Base-by-base conservation (phyloP, 2,113 vertebrate genomes). In the Chaetorhynchus papuensis region DNA sequence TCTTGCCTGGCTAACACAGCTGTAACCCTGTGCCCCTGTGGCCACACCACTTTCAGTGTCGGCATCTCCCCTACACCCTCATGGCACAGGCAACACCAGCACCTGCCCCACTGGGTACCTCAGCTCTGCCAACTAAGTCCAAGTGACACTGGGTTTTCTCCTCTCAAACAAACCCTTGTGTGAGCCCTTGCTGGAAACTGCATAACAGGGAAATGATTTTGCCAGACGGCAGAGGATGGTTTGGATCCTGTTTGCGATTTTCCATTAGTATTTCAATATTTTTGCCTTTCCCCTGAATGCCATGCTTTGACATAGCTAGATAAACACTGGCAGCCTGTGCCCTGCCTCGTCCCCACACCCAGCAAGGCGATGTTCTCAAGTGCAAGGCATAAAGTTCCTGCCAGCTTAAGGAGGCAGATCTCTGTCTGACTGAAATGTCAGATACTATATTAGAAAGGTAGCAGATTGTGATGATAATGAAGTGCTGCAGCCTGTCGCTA, bases 401-500 rank as follows among this genome's bases (percentile, higher is more conserved):
- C 75, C 88, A 91, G 75, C 52, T 94, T 81, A 83, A 81, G 83
- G 77, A 95, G 0, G 4, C 90, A 91, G 86, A 69, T 66, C 83
- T 59, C 74, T 74, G 83, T 76, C 89, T 95, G 90, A 76, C 91
- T 93, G 76, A 97, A 97, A 97, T 96, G 95, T 93, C 95, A 96
- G 75, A 65, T 86, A 71, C 86, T 90, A 70, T 94, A 89, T 94
- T 92, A 87, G 75, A 94, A 92, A 95, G 88, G 93, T 90, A 97
- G 90, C 93, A 97, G 95, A 95, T 96, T 97, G 94, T 93, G 92
- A 94, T 89, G 92, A 93, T 96, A 97, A 96, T 84, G 94, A 96
- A 96, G 85, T 47, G 76, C 91, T 96, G 90, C 91, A 97, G 93
- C 80, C 89, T 93, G 95, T 97, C 96, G 57, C 96, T 97, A 94